Percentiles rank a stretch among this genome's conserved stretches.
Evolutionary conservation across 1,140 invertebrate species (phyloP).

Genomic region (Eupristina koningsbergeri): DNA sequence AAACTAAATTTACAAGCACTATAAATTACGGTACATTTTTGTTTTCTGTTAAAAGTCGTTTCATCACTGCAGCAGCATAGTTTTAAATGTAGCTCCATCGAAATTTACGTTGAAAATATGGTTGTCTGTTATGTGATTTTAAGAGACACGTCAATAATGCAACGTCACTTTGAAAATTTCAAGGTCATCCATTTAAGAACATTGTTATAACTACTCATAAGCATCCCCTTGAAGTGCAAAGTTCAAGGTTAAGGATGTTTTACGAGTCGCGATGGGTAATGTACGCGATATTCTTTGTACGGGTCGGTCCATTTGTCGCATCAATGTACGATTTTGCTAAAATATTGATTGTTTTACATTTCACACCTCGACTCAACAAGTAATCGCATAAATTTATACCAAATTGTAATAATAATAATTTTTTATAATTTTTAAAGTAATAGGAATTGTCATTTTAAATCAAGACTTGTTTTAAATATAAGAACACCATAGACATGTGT

Average conservation of each 20-base stretch:
- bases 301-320: constrained; percentile 23
- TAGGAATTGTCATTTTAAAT: too few species aligned
- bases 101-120: constrained; percentile 36
- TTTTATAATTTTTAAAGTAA: too few species aligned
- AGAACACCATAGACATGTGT: too few species aligned
- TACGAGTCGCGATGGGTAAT: constrained; percentile 3
- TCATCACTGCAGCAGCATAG: constrained; percentile 21
- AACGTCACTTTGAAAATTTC: constrained; percentile 30
- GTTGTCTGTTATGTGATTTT: constrained; percentile 45
- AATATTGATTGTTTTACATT: not conserved
- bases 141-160: constrained; percentile 35
- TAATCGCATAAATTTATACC: not conserved
- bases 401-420: not conserved
- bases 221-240: not conserved
- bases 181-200: constrained; percentile 35
- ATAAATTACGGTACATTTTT: constrained; percentile 40
- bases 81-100: constrained; percentile 28
- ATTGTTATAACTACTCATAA: constrained; percentile 18
- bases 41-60: constrained; percentile 28
- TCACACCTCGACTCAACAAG: not conserved
- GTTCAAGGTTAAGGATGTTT: constrained; percentile 36
- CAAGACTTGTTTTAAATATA: too few species aligned
- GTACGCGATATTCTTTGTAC: not conserved
- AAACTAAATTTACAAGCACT: constrained; percentile 36
- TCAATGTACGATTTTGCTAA: not conserved